Evolutionary conservation across 35 echinoderm and acorn worm species (phyloP).

Genomic region (Chiridota heheva): DNA sequence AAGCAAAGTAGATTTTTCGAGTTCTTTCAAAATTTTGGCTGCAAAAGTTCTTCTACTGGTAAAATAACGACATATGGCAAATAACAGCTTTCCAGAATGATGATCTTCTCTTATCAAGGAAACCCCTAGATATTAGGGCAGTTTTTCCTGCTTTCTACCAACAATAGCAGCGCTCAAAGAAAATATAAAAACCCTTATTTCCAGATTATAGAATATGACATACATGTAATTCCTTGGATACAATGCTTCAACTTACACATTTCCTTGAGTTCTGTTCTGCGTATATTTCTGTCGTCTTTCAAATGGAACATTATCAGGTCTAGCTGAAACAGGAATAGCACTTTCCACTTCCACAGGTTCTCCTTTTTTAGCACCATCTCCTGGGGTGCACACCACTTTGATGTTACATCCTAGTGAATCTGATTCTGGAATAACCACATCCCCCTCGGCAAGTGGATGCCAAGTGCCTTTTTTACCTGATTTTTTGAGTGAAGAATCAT

Average conservation of each 20-base stretch:
- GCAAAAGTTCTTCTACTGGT: too few species aligned
- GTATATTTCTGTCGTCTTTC: conserved; percentile 61
- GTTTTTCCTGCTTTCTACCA: neutral
- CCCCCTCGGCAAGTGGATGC: conserved; percentile 46
- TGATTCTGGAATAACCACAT: conserved; percentile 50
- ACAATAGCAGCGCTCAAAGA: neutral
- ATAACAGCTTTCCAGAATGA: neutral
- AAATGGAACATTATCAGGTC: conserved; percentile 68
- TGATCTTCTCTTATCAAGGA: neutral
- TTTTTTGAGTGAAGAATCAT: conserved; percentile 9
- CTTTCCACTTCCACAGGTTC: conserved; percentile 33
- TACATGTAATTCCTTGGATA: neutral
- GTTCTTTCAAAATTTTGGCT: too few species aligned
- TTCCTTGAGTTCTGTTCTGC: conserved; percentile 35
- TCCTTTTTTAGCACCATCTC: conserved; percentile 49
- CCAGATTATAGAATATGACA: neutral
- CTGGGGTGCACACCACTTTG: conserved; percentile 54
- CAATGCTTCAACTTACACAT: neutral
- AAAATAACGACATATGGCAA: neutral
- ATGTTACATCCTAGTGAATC: conserved; percentile 41
- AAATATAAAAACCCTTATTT: neutral
- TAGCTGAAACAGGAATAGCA: conserved; percentile 11
- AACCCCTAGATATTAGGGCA: neutral
- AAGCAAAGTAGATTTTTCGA: too few species aligned
- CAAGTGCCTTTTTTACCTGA: conserved; percentile 22